Base-by-base conservation (phyloP, 2,888 invertebrate genomes). In the Melieria omissa region DNA sequence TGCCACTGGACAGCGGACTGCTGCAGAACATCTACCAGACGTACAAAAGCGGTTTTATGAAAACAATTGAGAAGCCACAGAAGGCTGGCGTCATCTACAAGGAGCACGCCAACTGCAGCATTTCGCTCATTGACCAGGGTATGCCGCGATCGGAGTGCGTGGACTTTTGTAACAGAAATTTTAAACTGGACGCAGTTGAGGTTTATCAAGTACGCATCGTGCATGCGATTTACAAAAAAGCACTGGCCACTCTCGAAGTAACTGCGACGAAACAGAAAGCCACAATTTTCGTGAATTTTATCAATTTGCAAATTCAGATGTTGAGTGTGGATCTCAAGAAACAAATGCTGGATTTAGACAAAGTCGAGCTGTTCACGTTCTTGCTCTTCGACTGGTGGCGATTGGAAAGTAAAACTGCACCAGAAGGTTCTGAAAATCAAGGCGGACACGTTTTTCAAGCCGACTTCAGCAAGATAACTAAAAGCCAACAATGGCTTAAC, bases 61-160 rank as follows among this genome's bases (percentile, higher is more conserved):
- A 91, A 83, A 88, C 90, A 73, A 85, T 93, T 57, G 90, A 91
- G 79, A 92, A 92, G 80, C 93, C 92, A 0, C 91, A 91, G 74
- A 93, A 93, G 86, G 90, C 90, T 4, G 91, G 91, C 0, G 90
- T 90, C 76, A 89, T 92, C 65, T 91, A 92, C 76, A 86, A 90
- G 58, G 89, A 89, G 70, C 90, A 91, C 81, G 88, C 90, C 71
- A 83, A 87, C 67, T 89, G 91, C n/a, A 88, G 92, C 44, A 86
- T 87, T 8, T 88, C 89, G 76, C 82, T 94, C 61, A 89, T 93
- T 54, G 84, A 90, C 0, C 88, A 88, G 76, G 91, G 89, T 79
- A 90, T 92, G 90, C 88, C 89, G 0, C 75, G 86, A 10, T 87
- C 89, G 14, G 90, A 90, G 73, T 91, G 90, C 73, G 80, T 87